Evolutionary conservation across 2,888 invertebrate species (phyloP).

Genomic region (Xiphydria camelus): DNA sequence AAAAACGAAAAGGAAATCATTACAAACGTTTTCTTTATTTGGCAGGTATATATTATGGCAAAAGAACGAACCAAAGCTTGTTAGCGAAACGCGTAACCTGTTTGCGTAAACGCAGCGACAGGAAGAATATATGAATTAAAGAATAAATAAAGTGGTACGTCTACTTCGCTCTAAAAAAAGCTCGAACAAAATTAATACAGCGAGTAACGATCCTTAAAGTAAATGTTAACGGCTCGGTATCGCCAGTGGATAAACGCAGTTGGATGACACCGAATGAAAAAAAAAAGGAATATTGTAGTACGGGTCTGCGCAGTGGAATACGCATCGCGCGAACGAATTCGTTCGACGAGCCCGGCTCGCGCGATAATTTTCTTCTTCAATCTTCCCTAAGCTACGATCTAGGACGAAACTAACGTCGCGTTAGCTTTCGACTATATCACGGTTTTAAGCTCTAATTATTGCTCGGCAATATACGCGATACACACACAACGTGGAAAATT

Average conservation of each 20-base stretch:
- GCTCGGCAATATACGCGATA: constrained; percentile 50
- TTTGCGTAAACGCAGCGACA: constrained; percentile 3
- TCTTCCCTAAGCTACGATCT: background rate
- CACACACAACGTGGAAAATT: no score
- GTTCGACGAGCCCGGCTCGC: no score
- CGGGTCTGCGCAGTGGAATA: no score
- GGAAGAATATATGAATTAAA: background rate
- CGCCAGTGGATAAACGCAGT: no score
- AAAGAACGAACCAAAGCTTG: constrained; percentile 15
- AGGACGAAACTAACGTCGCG: background rate
- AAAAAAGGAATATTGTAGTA: no score
- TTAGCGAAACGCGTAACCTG: background rate
- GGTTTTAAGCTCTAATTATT: constrained; percentile 54
- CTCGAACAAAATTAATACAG: constrained; percentile 1
- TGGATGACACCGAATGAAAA: no score
- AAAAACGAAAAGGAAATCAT: background rate
- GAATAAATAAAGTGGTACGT: background rate
- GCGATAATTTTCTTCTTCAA: no score
- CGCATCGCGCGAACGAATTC: no score
- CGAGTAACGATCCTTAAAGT: background rate
- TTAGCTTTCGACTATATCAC: constrained; percentile 43
- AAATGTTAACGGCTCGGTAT: background rate
- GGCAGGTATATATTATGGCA: background rate
- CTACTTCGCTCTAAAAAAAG: constrained; percentile 1
- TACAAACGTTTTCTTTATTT: background rate